Evolutionary conservation across 2,888 invertebrate species (phyloP), one percentile per base, ranked within the genome.

Genomic region (Dolomedes plantarius): DNA sequence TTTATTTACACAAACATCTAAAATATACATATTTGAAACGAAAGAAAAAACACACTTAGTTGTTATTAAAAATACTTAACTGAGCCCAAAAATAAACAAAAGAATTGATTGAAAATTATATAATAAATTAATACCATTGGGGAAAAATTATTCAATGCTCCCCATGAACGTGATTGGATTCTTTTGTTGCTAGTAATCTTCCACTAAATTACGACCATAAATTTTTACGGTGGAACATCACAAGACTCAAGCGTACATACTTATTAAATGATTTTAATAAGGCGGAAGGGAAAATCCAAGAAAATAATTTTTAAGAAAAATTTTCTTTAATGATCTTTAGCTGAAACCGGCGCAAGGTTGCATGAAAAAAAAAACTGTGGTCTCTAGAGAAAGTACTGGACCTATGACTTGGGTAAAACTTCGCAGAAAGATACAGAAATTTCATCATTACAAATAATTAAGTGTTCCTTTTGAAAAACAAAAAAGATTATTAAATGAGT

Each of bases 231-330:
- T n/a, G 36, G 36, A n/a, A n/a, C n/a, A n/a, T 46, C 46, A 2
- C 6, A n/a, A 46, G 46, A 9, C 5, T 2, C 46, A 46, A 46
- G 56, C 56, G 23, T 23, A 56, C 56, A 56, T 56, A 23, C 19
- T 19, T 56, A 56, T 56, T 56, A 56, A 56, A 56, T 23, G 56
- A 56, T 56, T 56, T 56, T 56, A 56, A 56, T 56, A 56, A 56
- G 56, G 23, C 56, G 56, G 23, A 23, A 23, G 19, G 3, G n/a
- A 23, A 56, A 46, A 16, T 46, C 16, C 16, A 6, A 16, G 46
- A 46, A 23, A 36, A 23, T 19, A 56, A 56, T 56, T 56, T 56
- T 56, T 56, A 23, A 23, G 56, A 23, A 23, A 23, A 56, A 56
- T 56, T 56, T 56, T 23, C 56, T 56, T 23, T 56, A 56, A 23